Evolutionary conservation across 2,888 invertebrate genomes (phyloP).

Genomic region (Megamerina dolium): DNA sequence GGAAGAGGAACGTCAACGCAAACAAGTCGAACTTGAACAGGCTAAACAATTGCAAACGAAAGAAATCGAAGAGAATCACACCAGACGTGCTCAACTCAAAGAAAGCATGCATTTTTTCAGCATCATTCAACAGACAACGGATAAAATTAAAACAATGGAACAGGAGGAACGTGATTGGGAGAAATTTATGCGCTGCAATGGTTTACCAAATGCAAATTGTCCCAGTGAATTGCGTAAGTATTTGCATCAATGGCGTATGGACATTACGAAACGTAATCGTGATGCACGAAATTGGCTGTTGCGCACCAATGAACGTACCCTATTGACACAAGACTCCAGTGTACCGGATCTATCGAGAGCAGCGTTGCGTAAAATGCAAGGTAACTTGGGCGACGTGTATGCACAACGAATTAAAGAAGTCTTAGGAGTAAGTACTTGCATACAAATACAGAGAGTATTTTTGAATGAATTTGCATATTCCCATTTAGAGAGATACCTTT

Average conservation of each 20-base stretch:
- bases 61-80: slow-evolving; percentile 46
- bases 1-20: slow-evolving; percentile 47
- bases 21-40: slow-evolving; percentile 45
- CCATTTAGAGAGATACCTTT: too few species aligned
- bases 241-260: slow-evolving; percentile 46
- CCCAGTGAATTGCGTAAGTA: slow-evolving; percentile 48
- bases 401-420: slow-evolving; percentile 43
- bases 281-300: slow-evolving; percentile 46
- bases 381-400: slow-evolving; percentile 45
- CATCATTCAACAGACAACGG: slow-evolving; percentile 34
- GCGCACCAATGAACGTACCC: slow-evolving; percentile 43
- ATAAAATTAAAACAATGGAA: slow-evolving; percentile 35
- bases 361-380: slow-evolving; percentile 40
- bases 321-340: slow-evolving; percentile 45
- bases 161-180: slow-evolving; percentile 45
- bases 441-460: neutral
- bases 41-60: slow-evolving; percentile 44
- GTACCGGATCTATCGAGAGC: slow-evolving; percentile 39
- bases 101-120: slow-evolving; percentile 44
- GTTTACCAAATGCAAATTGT: slow-evolving; percentile 44
- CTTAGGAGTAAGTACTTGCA: slow-evolving; percentile 41
- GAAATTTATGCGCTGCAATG: slow-evolving; percentile 49
- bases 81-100: slow-evolving; percentile 42
- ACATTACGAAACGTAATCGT: slow-evolving; percentile 31
- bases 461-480: too few species aligned